Base-by-base conservation (phyloP, 2,797 vertebrate species). In the Acipenser oxyrinchus region DNA sequence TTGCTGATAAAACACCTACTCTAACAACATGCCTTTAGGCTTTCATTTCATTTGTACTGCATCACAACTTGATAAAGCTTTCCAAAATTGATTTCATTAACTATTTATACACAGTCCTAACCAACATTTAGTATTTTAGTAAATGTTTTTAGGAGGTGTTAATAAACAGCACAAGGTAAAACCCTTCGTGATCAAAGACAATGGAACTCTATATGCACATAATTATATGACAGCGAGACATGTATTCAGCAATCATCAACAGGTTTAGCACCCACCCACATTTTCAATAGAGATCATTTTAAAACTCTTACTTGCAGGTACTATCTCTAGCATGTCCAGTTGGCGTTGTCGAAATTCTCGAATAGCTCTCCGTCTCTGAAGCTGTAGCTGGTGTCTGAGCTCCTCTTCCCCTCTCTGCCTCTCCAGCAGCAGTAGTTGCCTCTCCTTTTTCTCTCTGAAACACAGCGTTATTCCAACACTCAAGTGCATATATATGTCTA, bases 311-410 rank as follows among this genome's bases (percentile, higher is more conserved):
- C 96, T 92, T 71, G 95, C 79, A 73, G 92, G 93, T 64, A 97
- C 85, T 49, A 91, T 86, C 83, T 95, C 89, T 68, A 99, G 88
- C 66, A 94, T 82, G 13, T 82, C 81, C 67, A 94, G 89, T 72
- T 92, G 93, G 69, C 86, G 86, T 75, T 95, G 93, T 71, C 91
- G 90, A 75, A 95, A 96, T 66, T 75, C 61, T 72, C 93, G 92
- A 80, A 93, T 89, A 8, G 93, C 92, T 78, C 87, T 89, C 73
- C 92, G 90, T 71, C 92, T 91, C 71, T 90, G 87, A 76, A 96
- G 80, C 71, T 87, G 86, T 75, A 94, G 76, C 82, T 90, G 77
- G 63, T 87, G 89, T 69, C 75, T 88, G 2, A 90, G 71, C 63
- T 89, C 85, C 68, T 95, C 93, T 48, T 96, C 90, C 75, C 88